Percentiles rank a stretch among this genome's conserved stretches.
Evolutionary conservation across 53 echinoderm and acorn worm species (phyloP).

Genomic region (Astropecten irregularis): DNA sequence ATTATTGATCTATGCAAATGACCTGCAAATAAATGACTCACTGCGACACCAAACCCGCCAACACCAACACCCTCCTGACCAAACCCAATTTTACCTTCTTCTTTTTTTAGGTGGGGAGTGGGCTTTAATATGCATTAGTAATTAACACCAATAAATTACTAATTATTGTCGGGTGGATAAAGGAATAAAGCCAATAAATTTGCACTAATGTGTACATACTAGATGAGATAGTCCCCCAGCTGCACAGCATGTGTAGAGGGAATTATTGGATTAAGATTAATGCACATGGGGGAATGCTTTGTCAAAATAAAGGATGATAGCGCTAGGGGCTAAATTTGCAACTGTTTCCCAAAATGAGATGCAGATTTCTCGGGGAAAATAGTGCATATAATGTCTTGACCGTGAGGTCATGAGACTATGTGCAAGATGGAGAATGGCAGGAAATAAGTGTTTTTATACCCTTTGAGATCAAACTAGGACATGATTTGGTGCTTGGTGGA

Average conservation of each 20-base stretch:
- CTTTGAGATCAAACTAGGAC: too few relatives aligned
- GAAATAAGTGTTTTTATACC: too few relatives aligned
- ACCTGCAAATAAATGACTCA: slow-evolving; percentile 47
- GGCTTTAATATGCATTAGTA: slow-evolving; percentile 41
- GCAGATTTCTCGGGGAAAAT: not conserved
- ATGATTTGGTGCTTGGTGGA: too few relatives aligned
- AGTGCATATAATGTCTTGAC: not conserved
- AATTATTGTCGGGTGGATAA: slow-evolving; percentile 11
- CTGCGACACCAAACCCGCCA: not conserved
- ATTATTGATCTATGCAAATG: slow-evolving; percentile 44
- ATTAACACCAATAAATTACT: slow-evolving; percentile 55
- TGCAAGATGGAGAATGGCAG: not conserved
- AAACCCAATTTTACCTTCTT: too few relatives aligned
- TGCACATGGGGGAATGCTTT: slow-evolving; percentile 15
- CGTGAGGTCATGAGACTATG: not conserved
- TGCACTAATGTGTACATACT: slow-evolving; percentile 21
- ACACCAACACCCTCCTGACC: too few relatives aligned
- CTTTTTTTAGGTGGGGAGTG: too few relatives aligned
- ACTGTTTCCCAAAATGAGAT: not conserved
- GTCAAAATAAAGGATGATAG: slow-evolving; percentile 31
- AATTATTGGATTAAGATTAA: slow-evolving; percentile 30
- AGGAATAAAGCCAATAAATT: slow-evolving; percentile 18
- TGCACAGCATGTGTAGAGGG: not conserved
- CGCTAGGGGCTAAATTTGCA: not conserved
- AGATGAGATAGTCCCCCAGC: slow-evolving; percentile 40